phyloP scores from a whole-genome alignment of 2,113 vertebrate species.

The Rhodinocichla rosea region DNA sequence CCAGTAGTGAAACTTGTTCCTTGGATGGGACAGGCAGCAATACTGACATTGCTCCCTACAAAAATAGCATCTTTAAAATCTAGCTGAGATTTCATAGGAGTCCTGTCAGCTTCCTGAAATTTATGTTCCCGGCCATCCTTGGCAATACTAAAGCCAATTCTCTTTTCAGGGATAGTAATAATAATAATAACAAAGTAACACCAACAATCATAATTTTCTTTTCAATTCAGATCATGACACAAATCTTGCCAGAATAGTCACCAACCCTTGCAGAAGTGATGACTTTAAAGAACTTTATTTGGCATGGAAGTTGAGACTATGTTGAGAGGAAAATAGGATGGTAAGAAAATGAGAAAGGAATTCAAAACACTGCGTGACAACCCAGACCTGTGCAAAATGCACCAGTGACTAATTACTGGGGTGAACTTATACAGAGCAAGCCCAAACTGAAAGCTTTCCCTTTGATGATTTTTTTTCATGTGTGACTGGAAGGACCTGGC shows the following conservation, averaged over 20 bases:
- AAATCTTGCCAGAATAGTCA: background rate
- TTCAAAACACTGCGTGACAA: background rate
- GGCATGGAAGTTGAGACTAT: background rate
- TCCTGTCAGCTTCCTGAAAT: background rate
- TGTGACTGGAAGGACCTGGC: background rate
- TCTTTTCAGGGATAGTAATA: background rate
- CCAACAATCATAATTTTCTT: background rate
- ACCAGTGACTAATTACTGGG: background rate
- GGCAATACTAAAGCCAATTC: background rate
- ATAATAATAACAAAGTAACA: background rate
- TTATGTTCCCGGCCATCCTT: background rate
- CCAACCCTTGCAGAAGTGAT: background rate
- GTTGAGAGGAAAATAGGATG: background rate
- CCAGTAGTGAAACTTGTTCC: background rate
- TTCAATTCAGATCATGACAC: background rate
- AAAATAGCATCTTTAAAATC: background rate
- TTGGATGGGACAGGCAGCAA: background rate
- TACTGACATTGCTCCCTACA: background rate
- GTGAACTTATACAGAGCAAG: accelerated
- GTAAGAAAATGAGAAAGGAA: background rate
- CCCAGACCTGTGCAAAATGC: background rate
- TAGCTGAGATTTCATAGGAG: background rate
- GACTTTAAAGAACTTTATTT: background rate
- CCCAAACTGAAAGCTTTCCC: background rate
- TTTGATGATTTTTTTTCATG: background rate